Conservation (phyloP, 2,888 invertebrate genomes). For the Abrostola triplasia region DNA sequence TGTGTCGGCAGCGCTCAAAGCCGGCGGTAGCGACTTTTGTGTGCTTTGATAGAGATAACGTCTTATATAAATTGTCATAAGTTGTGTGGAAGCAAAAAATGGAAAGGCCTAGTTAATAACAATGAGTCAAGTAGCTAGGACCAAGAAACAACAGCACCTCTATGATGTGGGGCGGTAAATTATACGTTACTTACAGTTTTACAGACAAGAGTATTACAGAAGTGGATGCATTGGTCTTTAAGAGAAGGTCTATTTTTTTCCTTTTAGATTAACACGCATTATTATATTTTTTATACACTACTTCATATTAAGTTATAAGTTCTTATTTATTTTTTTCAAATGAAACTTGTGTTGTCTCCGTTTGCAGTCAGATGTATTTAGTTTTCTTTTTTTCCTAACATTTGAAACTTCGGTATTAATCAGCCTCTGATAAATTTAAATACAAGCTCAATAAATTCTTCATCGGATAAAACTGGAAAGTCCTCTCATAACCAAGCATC, state of each 20-base stretch:
- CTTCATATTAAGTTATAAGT: too few relatives aligned
- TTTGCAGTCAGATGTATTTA: too few relatives aligned
- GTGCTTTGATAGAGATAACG: constrained; percentile 33
- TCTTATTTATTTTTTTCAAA: too few relatives aligned
- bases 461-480: not conserved
- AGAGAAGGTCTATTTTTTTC: too few relatives aligned
- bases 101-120: constrained; percentile 5
- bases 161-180: not conserved
- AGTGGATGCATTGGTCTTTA: too few relatives aligned
- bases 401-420: not conserved
- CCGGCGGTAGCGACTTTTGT: constrained; percentile 18
- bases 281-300: too few relatives aligned
- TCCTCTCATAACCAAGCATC: constrained; percentile 1
- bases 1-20: constrained; percentile 38
- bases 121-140: constrained; percentile 3
- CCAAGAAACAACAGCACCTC: not conserved
- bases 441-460: not conserved
- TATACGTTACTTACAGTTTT: not conserved
- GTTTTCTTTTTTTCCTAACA: too few relatives aligned
- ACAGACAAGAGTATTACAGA: too few relatives aligned
- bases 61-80: constrained; percentile 41
- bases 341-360: too few relatives aligned
- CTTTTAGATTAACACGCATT: too few relatives aligned
- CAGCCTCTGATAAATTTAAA: not conserved
- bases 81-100: constrained; percentile 25